Evolutionary conservation across 1,140 invertebrate genomes (phyloP).

Genomic region (Drosophila persimilis): DNA sequence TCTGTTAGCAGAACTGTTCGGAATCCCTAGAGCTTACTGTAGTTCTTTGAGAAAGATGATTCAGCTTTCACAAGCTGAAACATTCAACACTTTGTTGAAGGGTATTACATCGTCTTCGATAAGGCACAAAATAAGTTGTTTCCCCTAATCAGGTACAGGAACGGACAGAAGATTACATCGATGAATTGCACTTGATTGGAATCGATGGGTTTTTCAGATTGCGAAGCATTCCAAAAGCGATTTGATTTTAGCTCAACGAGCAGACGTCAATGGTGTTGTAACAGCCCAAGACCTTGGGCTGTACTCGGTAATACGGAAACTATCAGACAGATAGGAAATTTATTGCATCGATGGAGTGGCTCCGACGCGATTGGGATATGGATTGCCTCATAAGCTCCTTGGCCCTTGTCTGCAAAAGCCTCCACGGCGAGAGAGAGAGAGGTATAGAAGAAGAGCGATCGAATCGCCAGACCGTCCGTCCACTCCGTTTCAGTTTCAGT

Average conservation of each 20-base stretch:
- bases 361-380: neutral
- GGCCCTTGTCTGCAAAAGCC: conserved; percentile 28
- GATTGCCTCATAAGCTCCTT: conserved; percentile 11
- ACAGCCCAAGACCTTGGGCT: conserved; percentile 1
- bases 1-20: too few relatives aligned
- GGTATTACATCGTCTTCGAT: too few relatives aligned
- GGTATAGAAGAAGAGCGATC: neutral
- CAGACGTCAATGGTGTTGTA: conserved; percentile 8
- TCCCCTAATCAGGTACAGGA: too few relatives aligned
- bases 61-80: too few relatives aligned
- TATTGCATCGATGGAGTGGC: neutral
- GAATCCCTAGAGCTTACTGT: too few relatives aligned
- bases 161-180: conserved; percentile 12
- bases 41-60: too few relatives aligned
- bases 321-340: neutral
- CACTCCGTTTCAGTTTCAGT: conserved; percentile 4
- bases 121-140: too few relatives aligned
- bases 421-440: neutral
- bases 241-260: neutral
- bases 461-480: neutral
- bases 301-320: neutral
- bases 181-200: conserved; percentile 17
- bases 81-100: too few relatives aligned
- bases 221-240: neutral
- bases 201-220: conserved; percentile 18